A percentile compares a stretch with the other conserved stretches of the same genome.
Evolutionary conservation across 2,888 invertebrate species (phyloP).

Genomic region (Lacanobia wlatinum): DNA sequence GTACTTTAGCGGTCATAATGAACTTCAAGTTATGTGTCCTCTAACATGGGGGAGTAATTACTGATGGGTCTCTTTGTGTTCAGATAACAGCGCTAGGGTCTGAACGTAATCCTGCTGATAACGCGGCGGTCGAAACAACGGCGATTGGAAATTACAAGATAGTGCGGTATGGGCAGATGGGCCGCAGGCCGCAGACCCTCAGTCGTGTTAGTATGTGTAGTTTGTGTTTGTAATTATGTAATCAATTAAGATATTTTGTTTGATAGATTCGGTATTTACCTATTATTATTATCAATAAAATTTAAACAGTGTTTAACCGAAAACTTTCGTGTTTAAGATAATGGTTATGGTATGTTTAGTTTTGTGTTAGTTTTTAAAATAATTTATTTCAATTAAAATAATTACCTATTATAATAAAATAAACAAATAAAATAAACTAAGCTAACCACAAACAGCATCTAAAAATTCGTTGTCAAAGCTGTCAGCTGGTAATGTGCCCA

Average conservation of each 20-base stretch:
- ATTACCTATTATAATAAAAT: too few species aligned
- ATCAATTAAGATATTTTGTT: slow-evolving; percentile 17
- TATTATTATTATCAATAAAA: too few species aligned
- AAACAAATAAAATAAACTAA: too few species aligned
- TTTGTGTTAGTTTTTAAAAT: too few species aligned
- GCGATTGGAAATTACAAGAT: slow-evolving; percentile 57
- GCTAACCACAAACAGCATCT: too few species aligned
- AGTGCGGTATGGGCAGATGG: slow-evolving; percentile 23
- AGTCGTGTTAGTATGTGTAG: slow-evolving; percentile 2
- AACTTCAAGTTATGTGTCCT: slow-evolving; percentile 77
- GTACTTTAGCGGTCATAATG: slow-evolving; percentile 70
- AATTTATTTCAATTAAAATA: too few species aligned
- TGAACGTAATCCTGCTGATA: slow-evolving; percentile 65
- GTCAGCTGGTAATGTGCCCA: too few species aligned
- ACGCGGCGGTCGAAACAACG: slow-evolving; percentile 44
- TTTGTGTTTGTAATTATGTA: slow-evolving; percentile 21
- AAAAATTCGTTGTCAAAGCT: too few species aligned
- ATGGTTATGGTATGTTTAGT: too few species aligned
- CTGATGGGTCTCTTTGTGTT: slow-evolving; percentile 79
- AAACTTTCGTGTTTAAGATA: too few species aligned
- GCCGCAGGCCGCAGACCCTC: background rate
- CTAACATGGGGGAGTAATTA: slow-evolving; percentile 80
- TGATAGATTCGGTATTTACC: background rate
- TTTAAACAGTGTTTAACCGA: too few species aligned
- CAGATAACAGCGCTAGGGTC: slow-evolving; percentile 75